phyloP scores from a whole-genome alignment of 2,888 invertebrate species.

The Ryuthela nishihirai region DNA sequence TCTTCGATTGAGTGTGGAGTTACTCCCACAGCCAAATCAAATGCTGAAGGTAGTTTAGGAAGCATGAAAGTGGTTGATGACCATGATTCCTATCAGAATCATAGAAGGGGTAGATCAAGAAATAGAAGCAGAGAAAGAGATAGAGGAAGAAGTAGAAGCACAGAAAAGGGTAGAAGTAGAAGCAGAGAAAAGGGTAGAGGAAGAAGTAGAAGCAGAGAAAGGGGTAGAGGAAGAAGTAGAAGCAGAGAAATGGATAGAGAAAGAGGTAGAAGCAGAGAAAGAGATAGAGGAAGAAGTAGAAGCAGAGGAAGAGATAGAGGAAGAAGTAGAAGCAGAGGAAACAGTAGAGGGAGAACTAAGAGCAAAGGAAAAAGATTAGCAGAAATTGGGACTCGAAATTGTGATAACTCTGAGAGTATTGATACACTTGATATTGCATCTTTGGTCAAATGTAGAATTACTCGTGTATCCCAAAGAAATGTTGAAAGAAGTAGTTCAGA shows the following conservation, averaged over 20 bases:
- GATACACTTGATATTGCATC: too few relatives aligned
- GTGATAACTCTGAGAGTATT: too few relatives aligned
- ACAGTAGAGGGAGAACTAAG: background rate
- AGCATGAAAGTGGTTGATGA: too few relatives aligned
- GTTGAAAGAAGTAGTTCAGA: too few relatives aligned
- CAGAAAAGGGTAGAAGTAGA: background rate
- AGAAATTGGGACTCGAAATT: too few relatives aligned
- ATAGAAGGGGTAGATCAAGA: background rate
- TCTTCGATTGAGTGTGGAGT: too few relatives aligned
- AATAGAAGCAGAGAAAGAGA: background rate
- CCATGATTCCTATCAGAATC: too few relatives aligned
- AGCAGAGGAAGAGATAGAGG: background rate
- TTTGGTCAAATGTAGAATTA: too few relatives aligned
- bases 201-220: background rate
- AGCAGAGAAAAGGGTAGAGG: background rate
- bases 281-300: background rate
- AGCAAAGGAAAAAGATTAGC: too few relatives aligned
- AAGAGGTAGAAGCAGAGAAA: background rate
- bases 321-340: background rate
- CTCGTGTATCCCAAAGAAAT: too few relatives aligned
- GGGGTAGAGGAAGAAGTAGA: constrained; percentile 7
- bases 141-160: background rate
- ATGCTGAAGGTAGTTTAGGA: too few relatives aligned
- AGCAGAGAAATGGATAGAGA: constrained; percentile 2
- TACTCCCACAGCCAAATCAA: too few relatives aligned